These are phyloP conservation scores for Anorthoa munda DNA, from an alignment of 2,888 invertebrate species.

Conservation along the genomic window DNA sequence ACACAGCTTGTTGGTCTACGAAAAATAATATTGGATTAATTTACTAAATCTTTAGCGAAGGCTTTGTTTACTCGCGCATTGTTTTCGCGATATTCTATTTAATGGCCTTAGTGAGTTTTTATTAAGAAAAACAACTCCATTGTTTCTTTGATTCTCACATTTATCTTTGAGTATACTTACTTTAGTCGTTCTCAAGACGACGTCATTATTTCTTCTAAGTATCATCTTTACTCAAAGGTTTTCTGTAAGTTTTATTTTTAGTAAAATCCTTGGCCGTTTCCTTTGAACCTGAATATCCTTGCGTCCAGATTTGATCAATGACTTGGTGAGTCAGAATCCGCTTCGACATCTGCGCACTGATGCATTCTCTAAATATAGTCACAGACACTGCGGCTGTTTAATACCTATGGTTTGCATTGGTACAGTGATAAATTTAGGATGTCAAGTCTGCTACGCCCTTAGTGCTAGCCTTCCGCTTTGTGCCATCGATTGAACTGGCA, in stretches of 20 bases:
- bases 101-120: conserved; percentile 51
- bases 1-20: conserved; percentile 15
- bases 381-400: conserved; percentile 72
- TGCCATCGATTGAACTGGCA: not conserved
- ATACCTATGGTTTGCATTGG: conserved; percentile 65
- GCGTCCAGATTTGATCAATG: conserved; percentile 67
- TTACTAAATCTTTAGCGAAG: conserved; percentile 27
- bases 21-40: conserved; percentile 41
- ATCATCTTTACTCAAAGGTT: conserved; percentile 28
- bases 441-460: conserved; percentile 46
- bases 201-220: conserved; percentile 40
- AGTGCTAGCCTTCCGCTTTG: conserved; percentile 50
- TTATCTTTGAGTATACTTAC: conserved; percentile 35
- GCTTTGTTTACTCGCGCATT: conserved; percentile 37
- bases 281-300: conserved; percentile 47
- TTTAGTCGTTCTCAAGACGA: conserved; percentile 36
- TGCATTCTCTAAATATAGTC: conserved; percentile 80
- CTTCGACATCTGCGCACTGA: conserved; percentile 75
- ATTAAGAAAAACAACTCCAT: conserved; percentile 44
- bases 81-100: conserved; percentile 47
- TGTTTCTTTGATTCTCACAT: conserved; percentile 59
- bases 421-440: conserved; percentile 61
- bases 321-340: conserved; percentile 76
- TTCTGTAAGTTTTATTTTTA: conserved; percentile 15
- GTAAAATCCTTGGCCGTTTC: conserved; percentile 31